Base-by-base conservation (phyloP, 2,888 invertebrate genomes). In the Piscicola geometra region DNA sequence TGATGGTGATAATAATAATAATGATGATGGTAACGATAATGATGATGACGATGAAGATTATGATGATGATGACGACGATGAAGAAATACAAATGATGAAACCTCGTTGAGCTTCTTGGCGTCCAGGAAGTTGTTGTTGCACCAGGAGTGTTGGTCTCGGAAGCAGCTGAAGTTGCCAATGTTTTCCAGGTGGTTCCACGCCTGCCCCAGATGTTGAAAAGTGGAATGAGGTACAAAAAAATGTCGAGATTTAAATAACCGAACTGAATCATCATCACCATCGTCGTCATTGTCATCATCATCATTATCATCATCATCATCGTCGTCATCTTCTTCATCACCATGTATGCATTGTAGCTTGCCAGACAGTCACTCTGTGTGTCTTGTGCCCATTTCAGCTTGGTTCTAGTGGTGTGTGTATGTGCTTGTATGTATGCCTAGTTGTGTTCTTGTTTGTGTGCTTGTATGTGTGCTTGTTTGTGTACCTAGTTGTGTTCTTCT, bases 301-400 rank as follows among this genome's bases (percentile, higher is more conserved):
- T 73, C 73, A 71, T 71, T 47, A 71, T 71, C 71, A 71, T 71
- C 71, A 71, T 71, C 71, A 71, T 71, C 71, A 66, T 73, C 66
- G 64, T 73, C 74, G 1, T 60, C 60, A 28, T 60, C 28, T 1
- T 60, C 36, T 66, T 41, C 41, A 69, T 60, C 35, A 80, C 80
- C 86, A 88, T 89, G 83, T 92, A 95, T 0, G 92, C 90, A 82
- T 92, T 91, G 3, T 92, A 87, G 79, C 91, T 89, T 0, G 93
- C 91, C 77, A 95, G 89, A 76, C 91, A 89, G 85, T 97, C 97
- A 82, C 94, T 92, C 85, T 90, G 89, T 0, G 93, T 91, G 0
- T 90, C 90, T 83, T 91, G 90, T 0, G 94, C 90, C 92, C 93
- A 96, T 0, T 89, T 87, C 28, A 93, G 85, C 83, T 92, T 91